Conservation (phyloP, 1,140 invertebrate genomes). For the Drosophila serrata region DNA sequence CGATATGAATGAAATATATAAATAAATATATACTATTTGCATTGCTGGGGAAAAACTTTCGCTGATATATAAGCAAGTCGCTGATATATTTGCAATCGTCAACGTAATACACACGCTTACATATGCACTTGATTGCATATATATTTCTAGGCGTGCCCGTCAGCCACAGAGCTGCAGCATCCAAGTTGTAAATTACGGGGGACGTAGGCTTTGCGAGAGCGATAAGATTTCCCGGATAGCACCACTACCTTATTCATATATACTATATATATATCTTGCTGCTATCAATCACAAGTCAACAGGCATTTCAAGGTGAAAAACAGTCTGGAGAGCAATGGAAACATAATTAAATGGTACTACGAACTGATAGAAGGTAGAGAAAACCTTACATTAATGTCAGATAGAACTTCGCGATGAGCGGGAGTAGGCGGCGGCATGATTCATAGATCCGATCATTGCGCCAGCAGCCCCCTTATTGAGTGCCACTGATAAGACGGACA, state of each 20-base stretch:
- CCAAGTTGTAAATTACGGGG: conserved; percentile 47
- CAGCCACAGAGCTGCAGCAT: conserved; percentile 42
- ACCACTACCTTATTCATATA: conserved; percentile 33
- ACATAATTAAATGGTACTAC: conserved; percentile 48
- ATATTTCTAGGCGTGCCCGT: conserved; percentile 25
- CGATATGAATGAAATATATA: conserved; percentile 29
- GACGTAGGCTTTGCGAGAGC: conserved; percentile 18
- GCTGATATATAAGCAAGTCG: conserved; percentile 34
- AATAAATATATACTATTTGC: conserved; percentile 12
- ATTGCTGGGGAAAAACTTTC: conserved; percentile 25
- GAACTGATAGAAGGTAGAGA: conserved; percentile 7
- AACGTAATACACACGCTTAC: conserved; percentile 4
- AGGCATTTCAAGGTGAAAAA: conserved; percentile 38
- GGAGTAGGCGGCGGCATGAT: conserved; percentile 4
- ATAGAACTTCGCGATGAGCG: neutral
- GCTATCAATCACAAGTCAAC: conserved; percentile 46
- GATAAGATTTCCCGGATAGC: conserved; percentile 52
- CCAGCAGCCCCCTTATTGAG: conserved; percentile 11
- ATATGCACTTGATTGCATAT: conserved; percentile 23
- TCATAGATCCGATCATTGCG: conserved; percentile 18
- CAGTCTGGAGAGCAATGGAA: conserved; percentile 8
- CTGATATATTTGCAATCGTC: conserved; percentile 23
- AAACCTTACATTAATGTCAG: conserved; percentile 15
- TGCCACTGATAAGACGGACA: conserved; percentile 34
- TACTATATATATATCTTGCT: neutral